Percentiles rank a stretch among this genome's conserved stretches.
phyloP scores from a whole-genome alignment of 23 tunicate genomes.

The Phallusia fumigata region DNA sequence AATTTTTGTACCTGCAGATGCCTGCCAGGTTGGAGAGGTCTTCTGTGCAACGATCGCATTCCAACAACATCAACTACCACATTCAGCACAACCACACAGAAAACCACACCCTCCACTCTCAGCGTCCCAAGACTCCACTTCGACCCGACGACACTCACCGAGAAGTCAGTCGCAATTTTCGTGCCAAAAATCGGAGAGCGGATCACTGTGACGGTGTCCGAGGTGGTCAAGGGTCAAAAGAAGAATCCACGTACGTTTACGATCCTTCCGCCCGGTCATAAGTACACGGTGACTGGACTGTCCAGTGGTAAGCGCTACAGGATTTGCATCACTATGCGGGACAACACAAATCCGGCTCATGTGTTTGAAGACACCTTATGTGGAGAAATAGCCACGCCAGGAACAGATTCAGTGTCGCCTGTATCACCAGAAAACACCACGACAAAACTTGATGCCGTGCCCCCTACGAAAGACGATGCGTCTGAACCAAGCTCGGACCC shows the following conservation, averaged over 20 bases:
- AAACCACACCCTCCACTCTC: neutral
- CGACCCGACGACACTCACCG: conserved; percentile 22
- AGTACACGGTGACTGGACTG: conserved; percentile 40
- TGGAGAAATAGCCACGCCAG: conserved; percentile 43
- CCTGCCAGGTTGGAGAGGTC: conserved; percentile 43
- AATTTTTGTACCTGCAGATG: conserved; percentile 31
- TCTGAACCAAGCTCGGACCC: neutral
- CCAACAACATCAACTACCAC: neutral
- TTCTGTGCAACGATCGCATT: conserved; percentile 27
- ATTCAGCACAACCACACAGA: neutral
- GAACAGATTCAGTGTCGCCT: neutral
- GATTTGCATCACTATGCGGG: conserved; percentile 52
- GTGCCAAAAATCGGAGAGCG: conserved; percentile 35
- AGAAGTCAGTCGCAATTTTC: conserved; percentile 51
- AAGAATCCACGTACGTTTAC: conserved; percentile 9
- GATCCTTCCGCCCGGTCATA: conserved; percentile 28
- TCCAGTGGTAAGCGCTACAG: conserved; percentile 60
- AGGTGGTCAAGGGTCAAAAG: neutral
- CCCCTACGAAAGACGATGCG: neutral
- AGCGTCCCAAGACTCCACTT: conserved; percentile 19
- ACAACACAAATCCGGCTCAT: neutral
- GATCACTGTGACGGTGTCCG: conserved; percentile 40
- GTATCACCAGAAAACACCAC: neutral
- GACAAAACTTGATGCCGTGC: neutral
- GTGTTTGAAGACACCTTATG: conserved; percentile 55